Evolutionary conservation across 2,888 invertebrate genomes (phyloP), one percentile per base, ranked within the genome.

Genomic region (Auanema sp.): DNA sequence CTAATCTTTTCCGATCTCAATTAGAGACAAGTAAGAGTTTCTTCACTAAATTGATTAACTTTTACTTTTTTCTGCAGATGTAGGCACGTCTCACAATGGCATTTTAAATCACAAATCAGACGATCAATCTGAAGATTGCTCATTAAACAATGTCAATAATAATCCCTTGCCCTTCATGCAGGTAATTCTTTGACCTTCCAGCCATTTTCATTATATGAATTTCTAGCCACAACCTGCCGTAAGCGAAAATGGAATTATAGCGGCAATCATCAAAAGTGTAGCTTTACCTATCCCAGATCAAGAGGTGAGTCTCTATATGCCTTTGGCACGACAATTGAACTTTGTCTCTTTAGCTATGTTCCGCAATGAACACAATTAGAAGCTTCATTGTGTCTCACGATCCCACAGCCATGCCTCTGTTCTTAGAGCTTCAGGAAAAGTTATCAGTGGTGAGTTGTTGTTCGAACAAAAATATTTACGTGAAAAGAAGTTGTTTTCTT

Each of bases 361-460:
- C 33, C 14, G 73, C 73, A 5, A 25, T 73, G 11, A 68, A 73
- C 57, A 65, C 65, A 0, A 21, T 73, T 2, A 50, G 71, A 1
- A 11, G 60, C 0, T 71, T 55, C 55, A 71, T 71, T 59, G 25
- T 71, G 23, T 47, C 53, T 0, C 40, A 69, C 52, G 69, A 71
- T 41, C 67, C 68, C 11, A 43, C 58, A 0, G 64, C 65, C 18
- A 67, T 73, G 60, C 44, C 41, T 2, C 50, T 65, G 47, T 52
- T 73, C 25, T 50, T 68, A 14, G 63, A 64, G 4, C 60, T 73
- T 14, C 71, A 71, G 52, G 55, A 60, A 23, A 25, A 58, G 25
- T 40, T 55, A n/a, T 33, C 55, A 12, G 23, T 12, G n/a, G 55
- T 55, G 33, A 55, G 55, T 55, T 55, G n/a, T 55, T 33, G 6